These are phyloP conservation scores for Mycalesis mineus DNA, from an alignment of 2,888 invertebrate species.

Conservation along the genomic window DNA sequence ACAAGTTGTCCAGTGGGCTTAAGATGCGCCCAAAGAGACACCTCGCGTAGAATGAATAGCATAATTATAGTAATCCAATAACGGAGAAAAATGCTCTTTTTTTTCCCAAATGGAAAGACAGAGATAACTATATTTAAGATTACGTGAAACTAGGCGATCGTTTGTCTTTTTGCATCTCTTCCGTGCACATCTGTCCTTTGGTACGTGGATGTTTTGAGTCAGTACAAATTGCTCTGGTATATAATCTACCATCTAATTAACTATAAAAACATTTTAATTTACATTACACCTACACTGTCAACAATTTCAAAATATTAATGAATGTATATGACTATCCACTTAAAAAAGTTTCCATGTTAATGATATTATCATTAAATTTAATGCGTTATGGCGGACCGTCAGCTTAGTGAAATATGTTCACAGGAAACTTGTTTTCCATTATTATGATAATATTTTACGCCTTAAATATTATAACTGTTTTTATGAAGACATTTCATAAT, in stretches of 20 bases:
- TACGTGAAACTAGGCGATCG: too few species aligned
- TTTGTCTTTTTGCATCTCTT: too few species aligned
- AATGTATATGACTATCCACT: constrained; percentile 16
- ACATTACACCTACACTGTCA: constrained; percentile 18
- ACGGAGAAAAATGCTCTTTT: too few species aligned
- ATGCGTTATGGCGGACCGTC: constrained; percentile 23
- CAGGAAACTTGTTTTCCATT: constrained; percentile 10
- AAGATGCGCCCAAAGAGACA: too few species aligned
- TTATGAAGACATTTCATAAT: background rate
- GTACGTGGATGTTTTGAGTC: too few species aligned
- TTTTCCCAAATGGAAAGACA: too few species aligned
- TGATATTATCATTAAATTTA: constrained; percentile 28
- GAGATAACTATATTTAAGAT: too few species aligned
- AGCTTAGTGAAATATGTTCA: constrained; percentile 20
- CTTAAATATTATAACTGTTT: constrained; percentile 2
- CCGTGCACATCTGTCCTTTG: too few species aligned
- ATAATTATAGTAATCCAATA: too few species aligned
- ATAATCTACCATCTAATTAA: constrained; percentile 5
- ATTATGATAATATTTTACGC: constrained; percentile 16
- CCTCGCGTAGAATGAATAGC: too few species aligned
- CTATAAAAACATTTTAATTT: constrained; percentile 12
- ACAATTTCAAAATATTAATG: constrained; percentile 12
- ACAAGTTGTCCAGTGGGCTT: too few species aligned
- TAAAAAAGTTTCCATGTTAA: constrained; percentile 23
- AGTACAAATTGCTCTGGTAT: too few species aligned